Percentiles rank a stretch among this genome's conserved stretches.
phyloP scores from a whole-genome alignment of 2,113 vertebrate species.

The Rhinoptilus africanus region DNA sequence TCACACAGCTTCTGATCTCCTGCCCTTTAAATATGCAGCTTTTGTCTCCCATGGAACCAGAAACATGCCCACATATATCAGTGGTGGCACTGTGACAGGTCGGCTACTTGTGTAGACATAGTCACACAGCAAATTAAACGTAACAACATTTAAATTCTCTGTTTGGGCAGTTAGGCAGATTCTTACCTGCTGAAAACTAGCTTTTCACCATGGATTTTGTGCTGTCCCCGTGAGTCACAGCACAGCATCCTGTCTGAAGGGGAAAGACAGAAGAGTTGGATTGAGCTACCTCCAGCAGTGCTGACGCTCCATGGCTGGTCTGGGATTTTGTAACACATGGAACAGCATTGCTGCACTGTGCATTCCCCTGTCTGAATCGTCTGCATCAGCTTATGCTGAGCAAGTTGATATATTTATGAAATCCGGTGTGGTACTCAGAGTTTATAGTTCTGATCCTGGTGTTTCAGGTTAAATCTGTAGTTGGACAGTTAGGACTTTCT shows the following conservation, averaged over 20 bases:
- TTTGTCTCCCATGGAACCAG: background rate
- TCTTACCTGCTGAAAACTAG: background rate
- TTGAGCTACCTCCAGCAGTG: background rate
- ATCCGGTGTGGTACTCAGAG: background rate
- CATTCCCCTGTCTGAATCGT: background rate
- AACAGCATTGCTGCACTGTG: background rate
- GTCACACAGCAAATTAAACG: background rate
- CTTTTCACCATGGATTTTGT: background rate
- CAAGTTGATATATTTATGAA: background rate
- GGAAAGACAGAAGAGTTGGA: background rate
- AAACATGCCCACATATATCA: background rate
- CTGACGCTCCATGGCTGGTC: background rate
- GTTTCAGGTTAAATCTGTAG: background rate
- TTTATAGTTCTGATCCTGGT: background rate
- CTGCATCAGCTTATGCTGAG: background rate
- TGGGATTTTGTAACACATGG: background rate
- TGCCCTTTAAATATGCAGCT: background rate
- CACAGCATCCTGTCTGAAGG: accelerated
- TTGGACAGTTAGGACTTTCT: background rate
- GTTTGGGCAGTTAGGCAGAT: background rate
- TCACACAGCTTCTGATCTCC: background rate
- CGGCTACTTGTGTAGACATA: accelerated
- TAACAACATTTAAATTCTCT: background rate
- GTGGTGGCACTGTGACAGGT: background rate
- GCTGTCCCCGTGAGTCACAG: background rate